These are phyloP conservation scores for Epinephelus cyanopodus DNA, from an alignment of 2,113 vertebrate genomes.

Conservation along the genomic window DNA sequence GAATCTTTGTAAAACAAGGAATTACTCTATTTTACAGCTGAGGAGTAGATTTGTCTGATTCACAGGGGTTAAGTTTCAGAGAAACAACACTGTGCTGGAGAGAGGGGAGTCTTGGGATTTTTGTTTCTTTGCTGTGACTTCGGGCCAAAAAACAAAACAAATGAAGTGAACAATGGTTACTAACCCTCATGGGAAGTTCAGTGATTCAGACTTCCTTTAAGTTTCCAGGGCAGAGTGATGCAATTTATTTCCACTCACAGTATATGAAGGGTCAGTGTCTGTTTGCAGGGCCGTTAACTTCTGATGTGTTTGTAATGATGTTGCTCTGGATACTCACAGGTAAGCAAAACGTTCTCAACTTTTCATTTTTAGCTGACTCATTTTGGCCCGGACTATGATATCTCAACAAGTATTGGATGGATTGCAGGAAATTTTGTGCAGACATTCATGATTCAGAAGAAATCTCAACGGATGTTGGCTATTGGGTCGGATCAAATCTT, in stretches of 20 bases:
- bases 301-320: conserved; percentile 20
- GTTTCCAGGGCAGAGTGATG: conserved; percentile 23
- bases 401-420: neutral
- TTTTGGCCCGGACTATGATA: neutral
- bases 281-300: conserved; percentile 4
- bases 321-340: neutral
- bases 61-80: conserved; percentile 19
- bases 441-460: too few species aligned
- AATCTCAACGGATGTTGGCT: too few species aligned
- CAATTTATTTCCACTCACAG: conserved; percentile 40
- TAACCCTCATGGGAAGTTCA: conserved; percentile 27
- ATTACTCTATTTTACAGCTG: neutral
- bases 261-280: conserved; percentile 26
- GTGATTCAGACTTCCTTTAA: conserved; percentile 47
- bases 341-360: neutral
- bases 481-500: too few species aligned
- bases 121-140: conserved; percentile 48
- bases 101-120: conserved; percentile 37
- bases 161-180: conserved; percentile 49
- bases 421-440: neutral
- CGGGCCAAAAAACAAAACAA: conserved; percentile 47
- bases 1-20: conserved; percentile 14
- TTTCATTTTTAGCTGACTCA: too few species aligned
- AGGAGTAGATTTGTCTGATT: neutral
- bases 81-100: conserved; percentile 16